phyloP scores from a whole-genome alignment of 1,140 invertebrate species.

The Ceratina calcarata region DNA sequence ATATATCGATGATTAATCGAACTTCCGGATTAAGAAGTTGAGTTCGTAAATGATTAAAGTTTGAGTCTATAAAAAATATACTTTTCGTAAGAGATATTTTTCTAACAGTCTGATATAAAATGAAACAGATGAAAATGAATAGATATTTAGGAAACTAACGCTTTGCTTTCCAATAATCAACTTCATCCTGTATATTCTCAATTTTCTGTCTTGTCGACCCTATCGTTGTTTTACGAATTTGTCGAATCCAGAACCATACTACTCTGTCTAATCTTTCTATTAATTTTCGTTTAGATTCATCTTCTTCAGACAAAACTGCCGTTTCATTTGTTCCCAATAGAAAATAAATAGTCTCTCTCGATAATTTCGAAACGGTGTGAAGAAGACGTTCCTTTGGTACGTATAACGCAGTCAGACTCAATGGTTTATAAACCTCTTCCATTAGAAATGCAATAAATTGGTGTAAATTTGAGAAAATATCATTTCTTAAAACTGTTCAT shows the following conservation, averaged over 20 bases:
- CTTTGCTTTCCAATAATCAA: conserved; percentile 87
- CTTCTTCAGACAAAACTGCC: conserved; percentile 13
- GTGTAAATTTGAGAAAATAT: conserved; percentile 83
- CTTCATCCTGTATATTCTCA: conserved; percentile 88
- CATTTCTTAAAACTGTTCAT: conserved; percentile 64
- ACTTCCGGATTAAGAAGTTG: conserved; percentile 88
- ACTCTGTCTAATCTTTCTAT: conserved; percentile 88
- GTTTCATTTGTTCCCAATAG: conserved; percentile 22
- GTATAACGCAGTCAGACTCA: conserved; percentile 89
- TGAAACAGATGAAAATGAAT: neutral
- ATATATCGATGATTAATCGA: conserved; percentile 86
- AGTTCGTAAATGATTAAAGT: conserved; percentile 87
- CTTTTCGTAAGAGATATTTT: neutral
- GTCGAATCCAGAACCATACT: conserved; percentile 90
- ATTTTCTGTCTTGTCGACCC: conserved; percentile 78
- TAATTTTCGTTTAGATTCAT: conserved; percentile 83
- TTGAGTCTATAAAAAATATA: conserved; percentile 84
- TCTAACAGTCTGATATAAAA: neutral
- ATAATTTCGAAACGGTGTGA: neutral
- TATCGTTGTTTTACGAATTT: conserved; percentile 89
- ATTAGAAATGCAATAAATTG: conserved; percentile 89
- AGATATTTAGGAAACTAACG: conserved; percentile 37
- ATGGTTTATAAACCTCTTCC: conserved; percentile 88
- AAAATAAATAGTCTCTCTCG: neutral
- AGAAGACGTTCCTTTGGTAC: conserved; percentile 87